These are phyloP conservation scores for Trachemys scripta DNA, from an alignment of 2,113 vertebrate genomes.

Conservation along the genomic window DNA sequence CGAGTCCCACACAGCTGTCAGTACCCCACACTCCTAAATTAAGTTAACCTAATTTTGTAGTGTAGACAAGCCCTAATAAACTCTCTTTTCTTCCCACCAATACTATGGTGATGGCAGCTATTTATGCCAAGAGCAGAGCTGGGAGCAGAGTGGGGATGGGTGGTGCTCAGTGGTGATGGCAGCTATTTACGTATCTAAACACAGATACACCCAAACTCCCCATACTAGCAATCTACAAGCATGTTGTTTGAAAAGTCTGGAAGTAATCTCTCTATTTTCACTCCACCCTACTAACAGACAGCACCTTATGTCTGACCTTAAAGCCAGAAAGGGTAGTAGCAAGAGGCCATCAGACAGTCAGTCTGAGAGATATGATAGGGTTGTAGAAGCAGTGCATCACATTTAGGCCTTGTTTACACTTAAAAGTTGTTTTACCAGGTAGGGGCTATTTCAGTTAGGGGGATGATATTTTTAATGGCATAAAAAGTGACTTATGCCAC, in stretches of 20 bases:
- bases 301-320: neutral
- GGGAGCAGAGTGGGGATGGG: too few species aligned
- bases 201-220: fast-evolving
- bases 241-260: neutral
- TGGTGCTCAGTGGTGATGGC: too few species aligned
- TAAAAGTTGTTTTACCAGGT: neutral
- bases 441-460: neutral
- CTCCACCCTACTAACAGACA: neutral
- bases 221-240: neutral
- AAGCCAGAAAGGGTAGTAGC: neutral
- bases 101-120: too few species aligned
- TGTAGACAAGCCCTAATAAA: neutral
- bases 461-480: neutral
- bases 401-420: neutral
- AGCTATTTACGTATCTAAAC: fast-evolving
- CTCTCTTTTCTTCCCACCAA: too few species aligned
- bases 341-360: neutral
- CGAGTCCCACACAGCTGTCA: too few species aligned
- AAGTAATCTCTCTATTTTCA: neutral
- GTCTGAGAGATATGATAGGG: neutral
- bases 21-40: neutral
- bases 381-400: neutral
- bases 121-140: too few species aligned
- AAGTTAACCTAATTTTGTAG: neutral
- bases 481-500: neutral